Evolutionary conservation across 1,140 invertebrate genomes (phyloP).

Genomic region (Meloidogyne floridensis): DNA sequence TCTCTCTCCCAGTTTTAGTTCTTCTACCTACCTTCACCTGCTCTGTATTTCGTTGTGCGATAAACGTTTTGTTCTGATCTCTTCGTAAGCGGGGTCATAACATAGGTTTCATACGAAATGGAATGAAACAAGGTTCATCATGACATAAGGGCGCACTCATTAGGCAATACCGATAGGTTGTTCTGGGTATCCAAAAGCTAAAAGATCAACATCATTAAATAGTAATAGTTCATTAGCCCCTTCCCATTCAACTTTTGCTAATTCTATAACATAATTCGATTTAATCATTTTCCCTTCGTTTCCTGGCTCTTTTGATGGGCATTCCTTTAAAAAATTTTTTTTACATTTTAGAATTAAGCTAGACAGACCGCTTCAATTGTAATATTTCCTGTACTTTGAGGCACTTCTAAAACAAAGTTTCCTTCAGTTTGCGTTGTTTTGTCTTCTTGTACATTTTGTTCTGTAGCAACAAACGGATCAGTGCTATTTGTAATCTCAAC

Average conservation of each 20-base stretch:
- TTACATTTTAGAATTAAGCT: not conserved
- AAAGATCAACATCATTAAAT: slow-evolving; percentile 27
- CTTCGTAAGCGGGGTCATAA: no score
- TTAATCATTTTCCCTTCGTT: not conserved
- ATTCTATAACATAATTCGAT: slow-evolving; percentile 11
- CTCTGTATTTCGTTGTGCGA: no score
- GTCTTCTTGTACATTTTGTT: not conserved
- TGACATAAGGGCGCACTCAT: not conserved
- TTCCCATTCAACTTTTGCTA: slow-evolving; percentile 19
- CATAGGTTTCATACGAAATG: not conserved
- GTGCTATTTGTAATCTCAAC: not conserved
- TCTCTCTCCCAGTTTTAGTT: no score
- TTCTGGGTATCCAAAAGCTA: slow-evolving; percentile 21
- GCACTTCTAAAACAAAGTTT: not conserved
- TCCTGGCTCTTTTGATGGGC: not conserved
- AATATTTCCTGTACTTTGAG: not conserved
- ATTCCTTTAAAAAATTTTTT: slow-evolving; percentile 18
- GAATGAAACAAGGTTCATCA: no score
- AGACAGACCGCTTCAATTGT: not conserved
- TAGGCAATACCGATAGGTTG: slow-evolving; percentile 10
- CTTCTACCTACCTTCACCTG: no score
- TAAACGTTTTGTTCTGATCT: no score
- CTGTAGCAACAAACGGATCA: not conserved
- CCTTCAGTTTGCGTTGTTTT: not conserved
- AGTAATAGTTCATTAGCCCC: slow-evolving; percentile 22